phyloP scores from a whole-genome alignment of 2,888 invertebrate species.

The Phyllotreta striolata region DNA sequence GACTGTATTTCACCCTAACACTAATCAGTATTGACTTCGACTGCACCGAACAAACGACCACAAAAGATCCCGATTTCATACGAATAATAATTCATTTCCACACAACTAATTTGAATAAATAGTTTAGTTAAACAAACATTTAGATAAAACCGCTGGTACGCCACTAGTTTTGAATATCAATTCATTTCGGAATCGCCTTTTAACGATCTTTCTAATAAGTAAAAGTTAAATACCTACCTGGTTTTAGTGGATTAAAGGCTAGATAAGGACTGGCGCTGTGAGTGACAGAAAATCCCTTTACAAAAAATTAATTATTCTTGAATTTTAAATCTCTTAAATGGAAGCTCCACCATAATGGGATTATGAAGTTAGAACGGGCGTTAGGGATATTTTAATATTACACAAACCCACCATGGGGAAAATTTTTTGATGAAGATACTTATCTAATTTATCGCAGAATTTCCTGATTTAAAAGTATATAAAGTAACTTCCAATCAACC shows the following conservation, averaged over 20 bases:
- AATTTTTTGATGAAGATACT: conserved; percentile 1
- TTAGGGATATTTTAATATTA: conserved; percentile 5
- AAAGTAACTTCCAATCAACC: no score
- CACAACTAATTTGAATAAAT: no score
- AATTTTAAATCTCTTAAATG: conserved; percentile 13
- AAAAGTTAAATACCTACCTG: conserved; percentile 15
- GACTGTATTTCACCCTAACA: no score
- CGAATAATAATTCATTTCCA: no score
- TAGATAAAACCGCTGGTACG: background rate
- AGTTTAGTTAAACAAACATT: background rate
- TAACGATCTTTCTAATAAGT: conserved; percentile 12
- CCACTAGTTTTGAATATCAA: conserved; percentile 3
- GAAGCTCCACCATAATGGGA: conserved; percentile 7
- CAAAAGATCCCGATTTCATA: no score
- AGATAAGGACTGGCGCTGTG: conserved; percentile 8
- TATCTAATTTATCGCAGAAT: background rate
- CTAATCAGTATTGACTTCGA: no score
- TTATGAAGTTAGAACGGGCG: conserved; percentile 1
- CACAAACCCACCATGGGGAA: background rate
- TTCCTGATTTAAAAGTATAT: no score
- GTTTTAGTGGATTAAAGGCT: conserved; percentile 11
- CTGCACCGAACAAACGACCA: no score
- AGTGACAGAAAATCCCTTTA: conserved; percentile 5
- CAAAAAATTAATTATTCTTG: conserved; percentile 15
- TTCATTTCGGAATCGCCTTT: conserved; percentile 1